These are phyloP conservation scores for Perodicticus potto DNA, from an alignment of 2,797 vertebrate genomes.

Conservation along the genomic window DNA sequence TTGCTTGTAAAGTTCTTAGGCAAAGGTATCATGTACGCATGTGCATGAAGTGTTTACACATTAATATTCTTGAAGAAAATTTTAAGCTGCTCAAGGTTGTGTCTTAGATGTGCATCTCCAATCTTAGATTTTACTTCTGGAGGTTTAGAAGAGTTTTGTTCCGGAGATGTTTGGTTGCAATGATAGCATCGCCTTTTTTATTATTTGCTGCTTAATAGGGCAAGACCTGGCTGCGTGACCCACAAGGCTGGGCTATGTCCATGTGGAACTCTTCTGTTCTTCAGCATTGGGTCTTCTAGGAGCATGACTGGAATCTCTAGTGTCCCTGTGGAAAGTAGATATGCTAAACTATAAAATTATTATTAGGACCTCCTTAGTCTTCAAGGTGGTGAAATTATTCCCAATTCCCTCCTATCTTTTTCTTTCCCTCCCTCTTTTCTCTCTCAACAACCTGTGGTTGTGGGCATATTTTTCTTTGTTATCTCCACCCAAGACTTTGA, in stretches of 20 bases:
- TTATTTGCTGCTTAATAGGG: not conserved
- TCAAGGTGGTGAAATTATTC: not conserved
- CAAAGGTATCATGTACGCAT: fast-evolving
- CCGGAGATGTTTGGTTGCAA: not conserved
- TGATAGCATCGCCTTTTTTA: not conserved
- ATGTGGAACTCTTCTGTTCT: not conserved
- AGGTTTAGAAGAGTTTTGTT: not conserved
- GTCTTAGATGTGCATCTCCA: not conserved
- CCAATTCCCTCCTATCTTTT: not conserved
- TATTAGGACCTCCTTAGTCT: not conserved
- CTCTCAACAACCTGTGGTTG: not conserved
- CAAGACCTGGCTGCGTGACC: not conserved
- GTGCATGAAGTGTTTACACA: not conserved
- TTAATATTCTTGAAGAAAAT: not conserved
- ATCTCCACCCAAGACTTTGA: not conserved
- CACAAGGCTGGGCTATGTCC: not conserved
- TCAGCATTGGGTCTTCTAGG: not conserved
- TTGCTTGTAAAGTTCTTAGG: not conserved
- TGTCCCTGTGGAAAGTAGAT: not conserved
- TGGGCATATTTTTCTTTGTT: not conserved
- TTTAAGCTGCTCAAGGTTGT: not conserved
- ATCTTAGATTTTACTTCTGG: not conserved
- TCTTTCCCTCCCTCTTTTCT: not conserved
- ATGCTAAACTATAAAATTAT: not conserved
- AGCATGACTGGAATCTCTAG: not conserved